phyloP scores from a whole-genome alignment of 2,113 vertebrate genomes.

The Gavia stellata region DNA sequence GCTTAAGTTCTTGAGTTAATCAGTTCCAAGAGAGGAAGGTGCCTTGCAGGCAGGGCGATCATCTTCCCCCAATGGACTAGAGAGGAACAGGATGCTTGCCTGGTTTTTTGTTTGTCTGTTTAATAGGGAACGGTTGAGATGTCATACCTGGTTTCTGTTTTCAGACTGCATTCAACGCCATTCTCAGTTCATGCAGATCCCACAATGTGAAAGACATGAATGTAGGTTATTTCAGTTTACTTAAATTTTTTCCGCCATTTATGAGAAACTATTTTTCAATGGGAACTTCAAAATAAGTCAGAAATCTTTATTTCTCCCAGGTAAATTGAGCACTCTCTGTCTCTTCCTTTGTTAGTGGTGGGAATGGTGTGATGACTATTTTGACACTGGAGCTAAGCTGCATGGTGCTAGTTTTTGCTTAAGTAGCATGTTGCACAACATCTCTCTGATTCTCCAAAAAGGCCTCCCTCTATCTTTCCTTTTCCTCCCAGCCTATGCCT shows the following conservation, averaged over 20 bases:
- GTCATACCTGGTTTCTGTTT: slow-evolving; percentile 1
- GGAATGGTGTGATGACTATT: slow-evolving; percentile 6
- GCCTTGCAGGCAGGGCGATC: not conserved
- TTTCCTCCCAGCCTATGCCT: not conserved
- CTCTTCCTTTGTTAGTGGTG: not conserved
- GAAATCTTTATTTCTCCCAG: not conserved
- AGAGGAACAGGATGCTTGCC: not conserved
- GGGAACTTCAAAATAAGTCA: not conserved
- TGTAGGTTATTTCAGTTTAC: not conserved
- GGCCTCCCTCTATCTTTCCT: not conserved
- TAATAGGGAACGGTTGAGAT: not conserved
- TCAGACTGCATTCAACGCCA: slow-evolving; percentile 51
- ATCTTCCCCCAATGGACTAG: not conserved
- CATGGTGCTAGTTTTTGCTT: slow-evolving; percentile 28
- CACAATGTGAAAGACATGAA: not conserved
- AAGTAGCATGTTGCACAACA: slow-evolving; percentile 26
- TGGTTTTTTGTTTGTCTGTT: not conserved
- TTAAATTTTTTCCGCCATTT: not conserved
- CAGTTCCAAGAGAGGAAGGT: not conserved
- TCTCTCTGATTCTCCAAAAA: not conserved
- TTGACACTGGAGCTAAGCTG: slow-evolving; percentile 29
- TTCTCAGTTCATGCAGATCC: slow-evolving; percentile 32
- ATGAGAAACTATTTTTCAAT: not conserved
- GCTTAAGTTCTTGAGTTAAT: not conserved
- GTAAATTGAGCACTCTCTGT: not conserved